Evolutionary conservation across 2,113 vertebrate genomes (phyloP), one percentile per base, ranked within the genome.

Genomic region (Pedetes capensis): DNA sequence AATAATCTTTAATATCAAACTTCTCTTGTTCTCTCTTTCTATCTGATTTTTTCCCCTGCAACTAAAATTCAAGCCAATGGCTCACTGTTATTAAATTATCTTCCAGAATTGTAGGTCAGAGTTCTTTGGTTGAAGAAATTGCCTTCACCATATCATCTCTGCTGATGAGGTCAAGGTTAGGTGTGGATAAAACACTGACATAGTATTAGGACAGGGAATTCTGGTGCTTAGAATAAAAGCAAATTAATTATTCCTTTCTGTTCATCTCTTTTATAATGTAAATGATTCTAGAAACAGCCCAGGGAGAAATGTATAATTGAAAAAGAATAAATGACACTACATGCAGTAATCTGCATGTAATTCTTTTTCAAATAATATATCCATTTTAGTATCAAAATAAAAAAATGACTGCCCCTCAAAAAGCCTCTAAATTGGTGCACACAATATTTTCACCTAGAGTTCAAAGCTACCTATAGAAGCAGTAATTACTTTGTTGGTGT

Each of bases 331-430:
- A 78, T 85, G 42, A 78, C 17, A 85, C 44, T 61, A 42, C 44
- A 57, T 76, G 18, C 0, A 63, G 3, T 68, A 87, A 74, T 90
- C 59, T 95, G 85, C 8, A 92, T 64, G 34, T 37, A 93, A 95
- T 74, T 87, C 10, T 84, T 89, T 91, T 90, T 61, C 66, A 94
- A 95, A 93, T 80, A 79, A 91, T 80, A 39, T 49, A 72, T 74
- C 32, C 4, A 39, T 85, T 93, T 95, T 71, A 68, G 29, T 53
- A 53, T 68, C 27, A 63, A 87, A 87, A 64, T 74, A 79, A 96
- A 93, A 49, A 95, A 13, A 89, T 87, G 6, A 0, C n/a, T 87
- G 47, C 18, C 39, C 5, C 27, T 10, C 10, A 87, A 83, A 20
- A 80, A 86, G 53, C 71, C 20, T 66, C 89, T 55, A 93, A 84